Percentiles rank a stretch among this genome's conserved stretches.
Evolutionary conservation across 2,797 vertebrate species (phyloP).

Genomic region (Myotis vivesi): DNA sequence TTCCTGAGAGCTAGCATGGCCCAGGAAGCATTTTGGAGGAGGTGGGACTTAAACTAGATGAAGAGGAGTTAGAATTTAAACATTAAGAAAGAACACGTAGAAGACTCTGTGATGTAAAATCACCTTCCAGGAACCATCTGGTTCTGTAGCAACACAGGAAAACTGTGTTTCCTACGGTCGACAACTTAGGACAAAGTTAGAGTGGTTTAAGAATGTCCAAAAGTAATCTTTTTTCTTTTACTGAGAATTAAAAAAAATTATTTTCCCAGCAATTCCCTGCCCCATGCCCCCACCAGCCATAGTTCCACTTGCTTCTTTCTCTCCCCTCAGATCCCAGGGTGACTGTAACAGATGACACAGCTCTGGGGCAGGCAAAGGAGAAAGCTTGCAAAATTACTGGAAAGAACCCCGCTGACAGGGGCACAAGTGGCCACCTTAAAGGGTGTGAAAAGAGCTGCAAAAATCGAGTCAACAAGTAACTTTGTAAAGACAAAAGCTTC

Average conservation of each 20-base stretch:
- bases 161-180: not conserved
- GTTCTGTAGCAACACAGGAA: not conserved
- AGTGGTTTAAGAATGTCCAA: not conserved
- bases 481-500: not conserved
- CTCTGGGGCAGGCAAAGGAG: constrained; percentile 52
- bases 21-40: not conserved
- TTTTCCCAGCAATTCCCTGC: constrained; percentile 63
- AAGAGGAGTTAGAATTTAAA: not conserved
- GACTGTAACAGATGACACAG: constrained; percentile 57
- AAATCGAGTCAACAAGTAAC: not conserved
- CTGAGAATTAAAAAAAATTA: not conserved
- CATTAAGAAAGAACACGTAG: not conserved
- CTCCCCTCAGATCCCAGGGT: constrained; percentile 65
- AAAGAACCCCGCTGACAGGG: not conserved
- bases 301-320: not conserved
- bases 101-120: not conserved
- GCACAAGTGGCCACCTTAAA: not conserved
- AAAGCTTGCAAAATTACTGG: constrained; percentile 20
- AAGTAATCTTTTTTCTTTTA: not conserved
- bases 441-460: not conserved
- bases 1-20: not conserved
- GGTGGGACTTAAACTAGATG: not conserved
- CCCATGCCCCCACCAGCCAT: not conserved
- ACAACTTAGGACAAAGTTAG: not conserved
- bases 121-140: not conserved